Conservation (phyloP, 2,888 invertebrate genomes). For the Orchestes rusci region DNA sequence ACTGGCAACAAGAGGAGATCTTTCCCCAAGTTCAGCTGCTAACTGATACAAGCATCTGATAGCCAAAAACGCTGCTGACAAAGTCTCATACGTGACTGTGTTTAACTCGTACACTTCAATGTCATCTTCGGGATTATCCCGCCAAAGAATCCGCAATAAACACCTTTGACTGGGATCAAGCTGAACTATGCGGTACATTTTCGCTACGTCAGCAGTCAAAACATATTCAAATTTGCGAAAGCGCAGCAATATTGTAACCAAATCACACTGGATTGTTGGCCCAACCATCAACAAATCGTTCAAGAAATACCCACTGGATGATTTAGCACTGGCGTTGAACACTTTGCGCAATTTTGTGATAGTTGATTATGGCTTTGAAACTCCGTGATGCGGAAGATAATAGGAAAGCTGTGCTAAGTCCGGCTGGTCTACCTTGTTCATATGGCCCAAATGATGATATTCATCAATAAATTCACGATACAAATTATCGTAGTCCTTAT, state of each 20-base stretch:
- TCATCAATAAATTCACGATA: conserved; percentile 10
- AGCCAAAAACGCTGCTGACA: too few species aligned
- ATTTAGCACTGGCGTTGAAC: neutral
- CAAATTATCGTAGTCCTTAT: conserved; percentile 4
- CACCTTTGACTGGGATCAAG: neutral
- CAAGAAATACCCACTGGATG: neutral
- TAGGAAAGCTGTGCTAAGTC: neutral
- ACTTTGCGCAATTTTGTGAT: neutral
- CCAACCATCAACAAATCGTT: conserved; percentile 1
- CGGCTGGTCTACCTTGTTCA: conserved; percentile 8
- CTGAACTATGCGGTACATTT: conserved; percentile 3
- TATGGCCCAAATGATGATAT: conserved; percentile 10
- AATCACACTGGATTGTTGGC: conserved; percentile 2
- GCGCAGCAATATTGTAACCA: neutral
- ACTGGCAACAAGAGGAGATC: neutral
- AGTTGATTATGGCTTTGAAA: conserved; percentile 1
- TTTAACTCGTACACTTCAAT: conserved; percentile 3
- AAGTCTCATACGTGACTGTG: too few species aligned
- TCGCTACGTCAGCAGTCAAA: neutral
- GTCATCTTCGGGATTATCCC: neutral
- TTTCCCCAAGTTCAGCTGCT: too few species aligned
- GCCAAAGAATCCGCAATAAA: conserved; percentile 3
- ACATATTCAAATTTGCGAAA: conserved; percentile 1
- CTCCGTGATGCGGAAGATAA: conserved; percentile 10
- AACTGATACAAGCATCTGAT: too few species aligned